Evolutionary conservation across 2,888 invertebrate species (phyloP).

Genomic region (Andrena camellia): DNA sequence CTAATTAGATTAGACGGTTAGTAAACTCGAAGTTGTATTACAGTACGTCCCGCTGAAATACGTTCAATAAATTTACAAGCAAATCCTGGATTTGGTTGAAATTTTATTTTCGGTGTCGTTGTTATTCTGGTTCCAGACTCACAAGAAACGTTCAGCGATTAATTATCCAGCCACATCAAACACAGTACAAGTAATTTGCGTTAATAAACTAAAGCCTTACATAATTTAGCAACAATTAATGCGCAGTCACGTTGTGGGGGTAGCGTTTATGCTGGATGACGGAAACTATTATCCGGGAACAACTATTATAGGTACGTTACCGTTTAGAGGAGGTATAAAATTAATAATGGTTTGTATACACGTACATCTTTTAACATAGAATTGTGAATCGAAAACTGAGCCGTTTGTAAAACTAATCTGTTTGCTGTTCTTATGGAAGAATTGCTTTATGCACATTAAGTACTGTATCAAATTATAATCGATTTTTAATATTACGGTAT

Average conservation of each 20-base stretch:
- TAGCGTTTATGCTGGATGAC: slow-evolving; percentile 57
- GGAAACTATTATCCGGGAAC: slow-evolving; percentile 55
- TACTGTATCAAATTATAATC: background rate
- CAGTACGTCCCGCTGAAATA: slow-evolving; percentile 2
- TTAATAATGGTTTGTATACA: slow-evolving; percentile 60
- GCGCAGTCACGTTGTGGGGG: slow-evolving; percentile 74
- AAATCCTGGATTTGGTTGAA: background rate
- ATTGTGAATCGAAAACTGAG: slow-evolving; percentile 32
- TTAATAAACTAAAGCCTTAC: slow-evolving; percentile 73
- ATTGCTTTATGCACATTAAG: too few species aligned
- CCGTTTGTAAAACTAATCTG: background rate
- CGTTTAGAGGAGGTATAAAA: slow-evolving; percentile 64
- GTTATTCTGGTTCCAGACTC: background rate
- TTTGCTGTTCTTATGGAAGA: background rate
- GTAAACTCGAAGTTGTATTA: slow-evolving; percentile 38
- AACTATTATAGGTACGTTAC: slow-evolving; percentile 55
- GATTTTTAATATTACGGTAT: slow-evolving; percentile 15
- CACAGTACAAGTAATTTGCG: slow-evolving; percentile 47
- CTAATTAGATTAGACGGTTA: slow-evolving; percentile 54
- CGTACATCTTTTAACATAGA: slow-evolving; percentile 42
- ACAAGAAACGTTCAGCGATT: slow-evolving; percentile 28
- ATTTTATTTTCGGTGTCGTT: background rate
- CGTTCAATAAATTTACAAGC: slow-evolving; percentile 35
- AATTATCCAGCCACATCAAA: slow-evolving; percentile 38
- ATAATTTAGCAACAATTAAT: slow-evolving; percentile 75